Percentiles rank a stretch among this genome's conserved stretches.
These are phyloP conservation scores for Myotis lucifugus DNA, from an alignment of 2,113 vertebrate species.

Conservation along the genomic window DNA sequence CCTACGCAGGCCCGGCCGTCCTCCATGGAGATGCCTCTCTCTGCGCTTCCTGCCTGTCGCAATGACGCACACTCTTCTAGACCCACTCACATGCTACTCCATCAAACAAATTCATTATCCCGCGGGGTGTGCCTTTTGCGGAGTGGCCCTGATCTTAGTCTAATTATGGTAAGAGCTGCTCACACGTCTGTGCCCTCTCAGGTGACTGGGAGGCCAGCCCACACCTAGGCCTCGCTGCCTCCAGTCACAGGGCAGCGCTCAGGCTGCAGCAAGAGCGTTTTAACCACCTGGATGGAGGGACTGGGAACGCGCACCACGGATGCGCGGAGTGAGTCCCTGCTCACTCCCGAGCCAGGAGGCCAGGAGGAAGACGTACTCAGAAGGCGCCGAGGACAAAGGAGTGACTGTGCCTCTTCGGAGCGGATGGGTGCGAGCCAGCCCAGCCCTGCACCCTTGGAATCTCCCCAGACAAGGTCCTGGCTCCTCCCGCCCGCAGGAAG, in stretches of 20 bases:
- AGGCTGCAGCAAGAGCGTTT: accelerated
- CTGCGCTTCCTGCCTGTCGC: not conserved
- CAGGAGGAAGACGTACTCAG: slow-evolving; percentile 8
- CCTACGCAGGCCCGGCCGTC: not conserved
- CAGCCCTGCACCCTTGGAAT: not conserved
- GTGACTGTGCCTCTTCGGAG: not conserved
- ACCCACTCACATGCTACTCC: not conserved
- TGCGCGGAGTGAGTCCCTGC: not conserved
- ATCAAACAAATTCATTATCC: not conserved
- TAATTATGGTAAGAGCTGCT: not conserved
- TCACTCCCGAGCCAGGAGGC: slow-evolving; percentile 12
- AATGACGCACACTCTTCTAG: not conserved
- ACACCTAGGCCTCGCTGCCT: not conserved
- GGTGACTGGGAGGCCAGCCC: not conserved
- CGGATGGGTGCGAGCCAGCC: not conserved
- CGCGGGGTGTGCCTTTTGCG: not conserved
- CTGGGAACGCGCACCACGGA: accelerated
- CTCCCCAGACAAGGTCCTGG: not conserved
- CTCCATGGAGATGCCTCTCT: not conserved
- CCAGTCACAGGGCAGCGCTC: too few species aligned
- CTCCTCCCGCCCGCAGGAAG: not conserved
- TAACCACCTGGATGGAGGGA: not conserved
- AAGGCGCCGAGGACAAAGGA: slow-evolving; percentile 43
- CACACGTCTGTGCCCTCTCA: accelerated
- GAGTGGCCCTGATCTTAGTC: not conserved